A percentile compares a stretch with the other conserved stretches of the same genome.
Conservation (phyloP, 1,140 invertebrate species). For the Pachypsylla venusta region DNA sequence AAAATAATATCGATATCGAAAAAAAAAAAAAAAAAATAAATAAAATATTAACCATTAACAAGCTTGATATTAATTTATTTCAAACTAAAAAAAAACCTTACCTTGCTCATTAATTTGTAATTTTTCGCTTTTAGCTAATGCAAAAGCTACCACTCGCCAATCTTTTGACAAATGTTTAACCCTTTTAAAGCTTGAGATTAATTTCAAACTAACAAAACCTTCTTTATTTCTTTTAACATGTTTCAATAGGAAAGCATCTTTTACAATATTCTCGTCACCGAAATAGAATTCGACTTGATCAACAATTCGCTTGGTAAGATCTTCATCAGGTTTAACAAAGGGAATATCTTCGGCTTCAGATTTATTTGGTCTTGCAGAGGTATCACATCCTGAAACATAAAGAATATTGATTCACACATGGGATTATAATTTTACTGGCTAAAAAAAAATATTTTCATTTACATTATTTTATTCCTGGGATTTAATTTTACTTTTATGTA, state of each 20-base stretch:
- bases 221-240: conserved; percentile 88
- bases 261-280: conserved; percentile 83
- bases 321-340: conserved; percentile 43
- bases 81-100: too few species aligned
- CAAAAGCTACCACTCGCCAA: conserved; percentile 77
- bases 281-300: conserved; percentile 86
- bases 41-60: too few species aligned
- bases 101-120: conserved; percentile 66
- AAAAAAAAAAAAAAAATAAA: too few species aligned
- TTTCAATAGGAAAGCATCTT: conserved; percentile 87
- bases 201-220: conserved; percentile 83
- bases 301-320: conserved; percentile 57
- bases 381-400: conserved; percentile 1
- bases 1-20: too few species aligned
- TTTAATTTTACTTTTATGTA: too few species aligned
- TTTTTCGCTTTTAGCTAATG: conserved; percentile 57
- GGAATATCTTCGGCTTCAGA: conserved; percentile 25
- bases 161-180: conserved; percentile 85
- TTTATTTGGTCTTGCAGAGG: not conserved
- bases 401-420: too few species aligned
- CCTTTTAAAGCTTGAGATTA: conserved; percentile 84
- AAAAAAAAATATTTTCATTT: too few species aligned
- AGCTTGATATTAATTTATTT: too few species aligned
- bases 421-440: too few species aligned
- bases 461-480: too few species aligned